A percentile compares a stretch with the other conserved stretches of the same genome.
Evolutionary conservation across 2,113 vertebrate genomes (phyloP).

Genomic region (Australoheros scitulus): DNA sequence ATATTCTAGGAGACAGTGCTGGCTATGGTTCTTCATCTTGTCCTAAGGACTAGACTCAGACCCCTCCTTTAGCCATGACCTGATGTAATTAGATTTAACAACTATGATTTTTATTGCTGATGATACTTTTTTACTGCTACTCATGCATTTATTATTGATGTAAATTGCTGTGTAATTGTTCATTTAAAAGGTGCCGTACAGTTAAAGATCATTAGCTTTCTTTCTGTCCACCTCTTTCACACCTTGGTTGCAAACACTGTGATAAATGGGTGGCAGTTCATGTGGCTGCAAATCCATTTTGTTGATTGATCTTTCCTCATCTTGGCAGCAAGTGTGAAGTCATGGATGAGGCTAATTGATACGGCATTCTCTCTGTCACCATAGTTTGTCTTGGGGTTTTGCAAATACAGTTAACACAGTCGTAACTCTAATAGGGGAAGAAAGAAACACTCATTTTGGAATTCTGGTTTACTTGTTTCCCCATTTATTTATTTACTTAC

Average conservation of each 20-base stretch:
- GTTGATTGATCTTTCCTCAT: neutral
- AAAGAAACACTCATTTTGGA: neutral
- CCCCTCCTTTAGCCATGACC: neutral
- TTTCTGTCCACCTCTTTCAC: too few species aligned
- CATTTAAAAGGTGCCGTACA: neutral
- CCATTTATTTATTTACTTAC: neutral
- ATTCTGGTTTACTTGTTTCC: neutral
- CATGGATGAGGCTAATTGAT: slow-evolving; percentile 2
- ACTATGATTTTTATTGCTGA: neutral
- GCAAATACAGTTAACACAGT: neutral
- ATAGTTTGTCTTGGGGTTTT: neutral
- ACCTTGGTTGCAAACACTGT: neutral
- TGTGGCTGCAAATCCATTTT: neutral
- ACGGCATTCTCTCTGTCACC: neutral
- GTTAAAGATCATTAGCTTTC: neutral
- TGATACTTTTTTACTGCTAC: neutral
- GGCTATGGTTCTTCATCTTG: neutral
- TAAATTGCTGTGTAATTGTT: neutral
- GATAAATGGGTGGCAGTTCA: neutral
- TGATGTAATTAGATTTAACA: neutral
- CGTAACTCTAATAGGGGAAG: neutral
- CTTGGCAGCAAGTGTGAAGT: neutral
- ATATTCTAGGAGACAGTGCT: neutral
- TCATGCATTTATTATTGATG: neutral
- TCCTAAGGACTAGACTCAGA: neutral